phyloP scores from a whole-genome alignment of 2,113 vertebrate genomes.

The Phaetusa simplex region DNA sequence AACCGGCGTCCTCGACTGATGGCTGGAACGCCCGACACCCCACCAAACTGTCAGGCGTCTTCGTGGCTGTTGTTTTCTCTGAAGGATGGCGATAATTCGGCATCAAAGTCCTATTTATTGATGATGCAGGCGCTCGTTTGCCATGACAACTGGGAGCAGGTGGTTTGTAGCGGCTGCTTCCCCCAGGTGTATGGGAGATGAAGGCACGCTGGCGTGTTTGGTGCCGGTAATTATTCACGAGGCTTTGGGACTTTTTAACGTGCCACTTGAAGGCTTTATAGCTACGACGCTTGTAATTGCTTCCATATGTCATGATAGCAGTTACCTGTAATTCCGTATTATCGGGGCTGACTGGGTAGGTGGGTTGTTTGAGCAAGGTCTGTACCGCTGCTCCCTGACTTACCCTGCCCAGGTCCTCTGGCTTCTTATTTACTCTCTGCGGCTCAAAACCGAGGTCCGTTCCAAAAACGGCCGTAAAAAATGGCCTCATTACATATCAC shows the following conservation, averaged over 20 bases:
- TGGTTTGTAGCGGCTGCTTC: not conserved
- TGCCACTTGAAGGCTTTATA: slow-evolving; percentile 3
- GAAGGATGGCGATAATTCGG: not conserved
- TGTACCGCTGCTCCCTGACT: not conserved
- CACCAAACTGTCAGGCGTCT: not conserved
- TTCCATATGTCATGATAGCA: not conserved
- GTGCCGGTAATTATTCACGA: not conserved
- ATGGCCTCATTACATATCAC: not conserved
- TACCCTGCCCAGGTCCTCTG: not conserved
- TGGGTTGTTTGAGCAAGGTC: not conserved
- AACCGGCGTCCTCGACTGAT: accelerated
- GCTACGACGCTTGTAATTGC: not conserved
- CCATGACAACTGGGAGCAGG: not conserved
- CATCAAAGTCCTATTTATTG: not conserved
- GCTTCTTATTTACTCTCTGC: slow-evolving; percentile 2
- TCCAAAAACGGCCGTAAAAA: not conserved
- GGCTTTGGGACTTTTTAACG: not conserved
- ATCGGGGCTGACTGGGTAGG: not conserved
- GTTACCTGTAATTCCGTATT: not conserved
- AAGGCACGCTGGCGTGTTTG: not conserved
- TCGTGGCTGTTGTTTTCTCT: accelerated
- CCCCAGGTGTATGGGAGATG: not conserved
- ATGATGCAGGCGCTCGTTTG: not conserved
- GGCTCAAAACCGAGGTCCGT: not conserved
- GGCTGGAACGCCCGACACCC: not conserved